Base-by-base conservation (phyloP, 2,797 vertebrate species). In the Tiaroga cobitis region DNA sequence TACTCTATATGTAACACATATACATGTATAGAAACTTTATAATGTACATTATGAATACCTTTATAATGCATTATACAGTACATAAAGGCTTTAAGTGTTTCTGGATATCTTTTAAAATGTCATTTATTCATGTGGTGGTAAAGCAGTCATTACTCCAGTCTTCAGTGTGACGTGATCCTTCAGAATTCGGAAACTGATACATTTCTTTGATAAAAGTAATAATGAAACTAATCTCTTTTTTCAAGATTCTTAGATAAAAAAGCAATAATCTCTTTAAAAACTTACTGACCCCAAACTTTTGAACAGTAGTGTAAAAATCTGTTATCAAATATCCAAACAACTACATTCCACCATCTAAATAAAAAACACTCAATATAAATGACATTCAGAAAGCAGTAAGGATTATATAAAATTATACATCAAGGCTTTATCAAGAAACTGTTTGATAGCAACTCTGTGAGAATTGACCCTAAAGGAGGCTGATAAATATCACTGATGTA, bases 331-430 rank as follows among this genome's bases (percentile, higher is more conserved):
- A 37, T 56, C 49, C 19, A 75, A 84, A 78, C 11, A 78, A 67
- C 19, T 37, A 51, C 21, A 70, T 49, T 16, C 29, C 29, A 61
- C n/a, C 26, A 80, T 26, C 34, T 54, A 56, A 85, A 68, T 49
- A 59, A 32, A 74, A 24, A 18, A 46, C 32, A 39, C 21, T 21
- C 15, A 10, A 32, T 74, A 51, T 32, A 3, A 39, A 85, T n/a
- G 10, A 63, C 24, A 21, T 56, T 43, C 49, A 67, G 51, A 81
- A 34, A 80, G 41, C 51, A 84, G 29, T 49, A 80, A 43, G n/a
- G 24, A 85, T 75, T 41, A 80, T 72, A 85, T 56, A 85, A 26
- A 34, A 41, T 70, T 26, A 46, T 63, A 79, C 37, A 69, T 83
- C 61, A 87, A 54, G 68, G 41, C 16, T 18, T 41, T 15, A 15